A percentile compares a stretch with the other conserved stretches of the same genome.
phyloP scores from a whole-genome alignment of 1,140 invertebrate species.

The Trichomalopsis sarcophagae region DNA sequence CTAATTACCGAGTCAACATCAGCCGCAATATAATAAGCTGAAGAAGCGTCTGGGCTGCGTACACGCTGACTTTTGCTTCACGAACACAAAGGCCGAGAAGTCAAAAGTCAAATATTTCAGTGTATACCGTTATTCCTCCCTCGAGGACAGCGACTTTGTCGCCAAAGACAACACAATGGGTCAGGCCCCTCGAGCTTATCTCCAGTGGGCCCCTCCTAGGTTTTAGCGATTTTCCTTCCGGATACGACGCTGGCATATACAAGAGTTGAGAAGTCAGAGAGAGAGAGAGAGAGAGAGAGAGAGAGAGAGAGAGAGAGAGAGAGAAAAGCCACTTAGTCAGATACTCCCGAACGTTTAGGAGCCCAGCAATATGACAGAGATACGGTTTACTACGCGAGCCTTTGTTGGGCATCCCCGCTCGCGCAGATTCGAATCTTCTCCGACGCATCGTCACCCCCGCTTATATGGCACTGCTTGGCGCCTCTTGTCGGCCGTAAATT shows the following conservation, averaged over 20 bases:
- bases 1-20: constrained; percentile 35
- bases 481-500: constrained; percentile 47
- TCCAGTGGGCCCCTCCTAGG: neutral
- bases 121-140: too few species aligned
- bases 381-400: neutral
- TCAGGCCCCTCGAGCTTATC: neutral
- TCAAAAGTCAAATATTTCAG: constrained; percentile 40
- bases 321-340: neutral
- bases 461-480: neutral
- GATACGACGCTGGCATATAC: neutral
- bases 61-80: too few species aligned
- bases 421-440: constrained; percentile 6
- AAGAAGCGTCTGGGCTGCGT: neutral
- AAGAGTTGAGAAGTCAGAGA: constrained; percentile 27
- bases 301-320: constrained; percentile 5
- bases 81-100: constrained; percentile 26
- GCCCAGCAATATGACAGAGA: neutral
- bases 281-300: constrained; percentile 11
- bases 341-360: neutral
- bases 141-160: neutral
- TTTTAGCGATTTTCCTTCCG: neutral
- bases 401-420: neutral
- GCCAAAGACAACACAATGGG: neutral
- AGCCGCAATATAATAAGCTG: constrained; percentile 3
- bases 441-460: constrained; percentile 4